Evolutionary conservation across 2,888 invertebrate species (phyloP).

Genomic region (Mylabris sibirica): DNA sequence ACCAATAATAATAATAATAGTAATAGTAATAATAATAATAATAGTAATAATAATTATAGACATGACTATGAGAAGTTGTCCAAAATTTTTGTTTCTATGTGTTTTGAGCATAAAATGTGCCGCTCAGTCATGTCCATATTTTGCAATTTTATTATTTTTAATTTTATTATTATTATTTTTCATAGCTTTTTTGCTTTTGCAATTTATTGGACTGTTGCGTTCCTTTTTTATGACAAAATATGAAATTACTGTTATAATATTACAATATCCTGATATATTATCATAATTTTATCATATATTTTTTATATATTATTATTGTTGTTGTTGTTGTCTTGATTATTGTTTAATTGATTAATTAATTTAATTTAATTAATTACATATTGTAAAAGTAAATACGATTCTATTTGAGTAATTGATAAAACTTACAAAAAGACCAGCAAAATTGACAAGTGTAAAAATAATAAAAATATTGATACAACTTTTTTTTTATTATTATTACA

Average conservation of each 20-base stretch:
- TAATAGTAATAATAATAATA: constrained; percentile 45
- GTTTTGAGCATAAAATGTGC: constrained; percentile 54
- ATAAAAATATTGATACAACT: constrained; percentile 51
- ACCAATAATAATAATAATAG: constrained; percentile 30
- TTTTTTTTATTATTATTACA: constrained; percentile 41
- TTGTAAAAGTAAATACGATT: constrained; percentile 49
- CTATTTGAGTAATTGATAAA: constrained; percentile 40
- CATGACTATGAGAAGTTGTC: constrained; percentile 52
- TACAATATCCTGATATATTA: constrained; percentile 54
- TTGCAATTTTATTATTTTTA: constrained; percentile 24
- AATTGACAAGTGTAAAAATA: constrained; percentile 58
- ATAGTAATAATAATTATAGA: constrained; percentile 53
- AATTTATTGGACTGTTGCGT: constrained; percentile 25
- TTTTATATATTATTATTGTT: not conserved
- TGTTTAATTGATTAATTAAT: not conserved
- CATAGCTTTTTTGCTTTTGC: not conserved
- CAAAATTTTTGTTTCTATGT: constrained; percentile 39
- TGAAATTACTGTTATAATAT: constrained; percentile 51
- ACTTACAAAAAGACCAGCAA: constrained; percentile 56
- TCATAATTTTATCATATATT: not conserved
- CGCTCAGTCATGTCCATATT: constrained; percentile 50
- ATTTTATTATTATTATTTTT: constrained; percentile 12
- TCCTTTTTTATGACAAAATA: constrained; percentile 41
- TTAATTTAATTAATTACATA: constrained; percentile 39
- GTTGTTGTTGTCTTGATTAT: not conserved